A percentile compares a stretch with the other conserved stretches of the same genome.
Evolutionary conservation across 2,113 vertebrate species (phyloP).

Genomic region (Urocolius indicus): DNA sequence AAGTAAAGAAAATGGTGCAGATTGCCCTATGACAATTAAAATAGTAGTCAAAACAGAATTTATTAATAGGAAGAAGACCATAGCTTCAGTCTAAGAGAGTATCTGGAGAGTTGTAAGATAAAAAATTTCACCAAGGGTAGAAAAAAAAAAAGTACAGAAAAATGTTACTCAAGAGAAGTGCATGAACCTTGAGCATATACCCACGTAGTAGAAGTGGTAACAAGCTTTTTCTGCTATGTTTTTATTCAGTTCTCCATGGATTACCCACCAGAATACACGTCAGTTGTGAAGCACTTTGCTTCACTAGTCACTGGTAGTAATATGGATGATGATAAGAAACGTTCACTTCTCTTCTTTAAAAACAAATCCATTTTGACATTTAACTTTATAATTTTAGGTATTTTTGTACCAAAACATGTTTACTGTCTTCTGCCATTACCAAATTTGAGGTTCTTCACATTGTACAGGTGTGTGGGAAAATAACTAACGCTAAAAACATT

Average conservation of each 20-base stretch:
- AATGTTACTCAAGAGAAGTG: neutral
- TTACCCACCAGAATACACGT: neutral
- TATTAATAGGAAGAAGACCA: neutral
- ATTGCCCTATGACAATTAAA: neutral
- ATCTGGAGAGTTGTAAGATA: neutral
- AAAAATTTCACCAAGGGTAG: neutral
- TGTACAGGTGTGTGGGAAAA: accelerated
- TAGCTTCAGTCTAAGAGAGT: neutral
- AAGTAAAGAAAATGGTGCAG: neutral
- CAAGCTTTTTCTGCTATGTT: neutral
- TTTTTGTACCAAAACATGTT: neutral
- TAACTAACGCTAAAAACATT: neutral
- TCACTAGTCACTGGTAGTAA: neutral
- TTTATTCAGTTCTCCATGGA: neutral
- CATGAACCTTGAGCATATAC: neutral
- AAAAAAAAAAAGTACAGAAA: neutral
- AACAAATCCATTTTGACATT: too few relatives aligned
- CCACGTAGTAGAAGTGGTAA: neutral
- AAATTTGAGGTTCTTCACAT: neutral
- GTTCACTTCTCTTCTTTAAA: neutral
- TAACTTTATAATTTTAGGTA: neutral
- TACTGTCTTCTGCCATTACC: neutral
- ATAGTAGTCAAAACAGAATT: neutral
- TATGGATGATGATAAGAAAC: neutral
- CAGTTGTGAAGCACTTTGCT: neutral